Conservation (phyloP, 1,140 invertebrate genomes). For the Alviniconcha marisindica region DNA sequence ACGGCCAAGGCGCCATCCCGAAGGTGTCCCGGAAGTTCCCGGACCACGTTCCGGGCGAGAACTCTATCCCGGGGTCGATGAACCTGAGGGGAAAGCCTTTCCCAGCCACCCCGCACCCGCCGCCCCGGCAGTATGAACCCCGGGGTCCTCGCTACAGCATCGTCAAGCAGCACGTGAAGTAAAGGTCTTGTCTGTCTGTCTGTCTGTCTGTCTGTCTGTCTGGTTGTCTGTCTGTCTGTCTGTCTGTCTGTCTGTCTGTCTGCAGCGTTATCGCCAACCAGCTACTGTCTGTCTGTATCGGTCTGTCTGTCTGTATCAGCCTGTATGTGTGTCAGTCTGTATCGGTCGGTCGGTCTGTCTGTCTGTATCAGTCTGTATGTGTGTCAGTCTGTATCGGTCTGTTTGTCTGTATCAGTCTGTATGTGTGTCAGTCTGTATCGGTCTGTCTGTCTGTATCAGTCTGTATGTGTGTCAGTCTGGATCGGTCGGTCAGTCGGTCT, state of each 20-base stretch:
- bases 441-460: background rate
- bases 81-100: background rate
- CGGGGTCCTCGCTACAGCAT: conserved; percentile 4
- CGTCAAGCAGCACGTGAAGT: background rate
- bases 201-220: background rate
- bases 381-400: conserved; percentile 13
- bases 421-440: background rate
- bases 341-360: background rate
- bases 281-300: background rate
- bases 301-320: background rate
- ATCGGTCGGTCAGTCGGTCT: background rate
- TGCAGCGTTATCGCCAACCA: too few species aligned
- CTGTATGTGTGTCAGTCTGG: conserved; percentile 2
- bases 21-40: background rate
- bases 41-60: background rate
- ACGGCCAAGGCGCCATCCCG: background rate
- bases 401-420: conserved; percentile 18
- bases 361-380: conserved; percentile 19
- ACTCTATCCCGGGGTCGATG: background rate
- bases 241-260: too few species aligned
- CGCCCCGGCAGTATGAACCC: conserved; percentile 6
- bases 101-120: background rate
- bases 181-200: background rate
- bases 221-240: too few species aligned
- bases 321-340: conserved; percentile 17